Conservation (phyloP, 1,140 invertebrate species). For the Bombus pyrosoma region DNA sequence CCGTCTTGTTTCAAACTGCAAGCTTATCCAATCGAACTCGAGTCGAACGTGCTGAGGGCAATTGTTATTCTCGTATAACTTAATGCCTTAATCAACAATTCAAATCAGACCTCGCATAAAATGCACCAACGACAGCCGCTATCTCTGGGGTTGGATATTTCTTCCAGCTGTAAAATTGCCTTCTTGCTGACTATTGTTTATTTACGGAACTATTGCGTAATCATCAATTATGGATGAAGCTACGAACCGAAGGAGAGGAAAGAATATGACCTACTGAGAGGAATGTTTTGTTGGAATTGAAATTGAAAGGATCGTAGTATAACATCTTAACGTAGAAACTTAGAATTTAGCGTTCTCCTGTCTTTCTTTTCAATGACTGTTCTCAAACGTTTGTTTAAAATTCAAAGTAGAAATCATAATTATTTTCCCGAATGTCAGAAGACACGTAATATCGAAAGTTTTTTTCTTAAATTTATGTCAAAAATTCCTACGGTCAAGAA, state of each 20-base stretch:
- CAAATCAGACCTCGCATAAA: slow-evolving; percentile 63
- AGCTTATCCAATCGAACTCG: slow-evolving; percentile 6
- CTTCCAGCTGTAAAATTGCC: slow-evolving; percentile 32
- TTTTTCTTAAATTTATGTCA: neutral
- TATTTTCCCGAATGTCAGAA: neutral
- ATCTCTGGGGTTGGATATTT: slow-evolving; percentile 21
- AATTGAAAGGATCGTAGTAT: neutral
- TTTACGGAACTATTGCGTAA: slow-evolving; percentile 18
- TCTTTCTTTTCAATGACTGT: neutral
- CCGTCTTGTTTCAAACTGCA: slow-evolving; percentile 15
- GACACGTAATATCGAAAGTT: neutral
- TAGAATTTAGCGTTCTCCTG: too few relatives aligned
- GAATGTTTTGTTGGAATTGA: neutral
- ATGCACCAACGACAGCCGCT: slow-evolving; percentile 42
- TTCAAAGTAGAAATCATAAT: neutral
- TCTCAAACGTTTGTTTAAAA: neutral
- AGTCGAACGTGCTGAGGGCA: slow-evolving; percentile 29
- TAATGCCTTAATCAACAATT: slow-evolving; percentile 70
- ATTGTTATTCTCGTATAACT: slow-evolving; percentile 66
- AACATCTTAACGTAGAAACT: too few relatives aligned
- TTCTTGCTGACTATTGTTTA: slow-evolving; percentile 53
- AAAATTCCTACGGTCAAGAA: neutral
- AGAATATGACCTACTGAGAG: neutral
- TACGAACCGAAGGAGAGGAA: neutral
- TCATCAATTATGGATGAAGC: slow-evolving; percentile 66